Evolutionary conservation across 2,113 vertebrate genomes (phyloP).

Genomic region (Ammodytes dubius): DNA sequence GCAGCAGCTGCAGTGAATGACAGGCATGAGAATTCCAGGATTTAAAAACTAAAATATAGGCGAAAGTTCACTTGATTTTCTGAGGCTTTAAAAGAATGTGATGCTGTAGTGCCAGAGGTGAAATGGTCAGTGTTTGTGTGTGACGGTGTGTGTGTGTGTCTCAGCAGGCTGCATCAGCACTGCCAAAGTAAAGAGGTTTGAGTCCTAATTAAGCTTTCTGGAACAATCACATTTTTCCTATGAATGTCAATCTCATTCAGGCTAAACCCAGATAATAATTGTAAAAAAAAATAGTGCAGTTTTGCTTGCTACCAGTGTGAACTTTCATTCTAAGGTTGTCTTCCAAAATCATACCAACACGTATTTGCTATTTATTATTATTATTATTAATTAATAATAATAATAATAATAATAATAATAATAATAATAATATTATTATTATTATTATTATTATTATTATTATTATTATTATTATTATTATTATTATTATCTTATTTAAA

Average conservation of each 20-base stretch:
- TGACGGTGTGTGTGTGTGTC: background rate
- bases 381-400: no score
- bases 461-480: no score
- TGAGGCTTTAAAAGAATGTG: slow-evolving; percentile 25
- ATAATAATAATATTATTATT: no score
- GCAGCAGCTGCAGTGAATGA: background rate
- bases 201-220: slow-evolving; percentile 3
- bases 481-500: no score
- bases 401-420: no score
- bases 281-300: no score
- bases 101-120: slow-evolving; percentile 31
- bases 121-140: slow-evolving; percentile 11
- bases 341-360: no score
- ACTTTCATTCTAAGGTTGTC: no score
- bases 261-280: background rate
- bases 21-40: background rate
- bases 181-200: background rate
- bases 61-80: slow-evolving; percentile 41
- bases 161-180: background rate
- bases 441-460: no score
- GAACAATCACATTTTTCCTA: background rate
- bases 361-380: no score
- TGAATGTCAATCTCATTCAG: background rate
- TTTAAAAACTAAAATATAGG: slow-evolving; percentile 1
- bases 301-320: no score